Percentiles rank a stretch among this genome's conserved stretches.
These are phyloP conservation scores for Falco novaeseelandiae DNA, from an alignment of 2,797 vertebrate genomes.

Conservation along the genomic window DNA sequence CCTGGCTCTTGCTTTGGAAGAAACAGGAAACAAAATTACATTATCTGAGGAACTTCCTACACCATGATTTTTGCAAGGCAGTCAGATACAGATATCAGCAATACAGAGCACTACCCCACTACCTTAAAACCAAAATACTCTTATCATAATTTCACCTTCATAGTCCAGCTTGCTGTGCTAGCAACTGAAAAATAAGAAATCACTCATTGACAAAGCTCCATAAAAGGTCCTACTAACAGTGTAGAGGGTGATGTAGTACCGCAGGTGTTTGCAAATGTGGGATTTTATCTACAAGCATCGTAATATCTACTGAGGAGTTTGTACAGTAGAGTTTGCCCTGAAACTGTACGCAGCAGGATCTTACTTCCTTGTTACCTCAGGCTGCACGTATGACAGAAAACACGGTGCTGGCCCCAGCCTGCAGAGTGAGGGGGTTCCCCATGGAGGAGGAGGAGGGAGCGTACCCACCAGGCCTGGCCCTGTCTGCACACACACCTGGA, in stretches of 20 bases:
- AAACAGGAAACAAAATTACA: slow-evolving; percentile 10
- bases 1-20: background rate
- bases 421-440: accelerated
- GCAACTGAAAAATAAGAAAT: background rate
- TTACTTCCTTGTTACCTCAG: background rate
- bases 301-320: background rate
- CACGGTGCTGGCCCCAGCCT: accelerated
- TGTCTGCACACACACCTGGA: accelerated
- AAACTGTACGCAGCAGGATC: background rate
- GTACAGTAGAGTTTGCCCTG: background rate
- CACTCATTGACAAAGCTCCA: background rate
- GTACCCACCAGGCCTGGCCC: background rate
- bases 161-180: background rate
- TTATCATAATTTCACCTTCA: background rate
- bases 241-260: background rate
- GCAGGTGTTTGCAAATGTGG: background rate
- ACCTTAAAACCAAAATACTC: background rate
- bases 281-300: background rate
- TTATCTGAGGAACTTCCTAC: background rate
- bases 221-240: background rate
- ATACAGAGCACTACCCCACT: background rate
- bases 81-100: background rate
- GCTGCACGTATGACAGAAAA: background rate
- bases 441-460: background rate
- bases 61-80: background rate